Base-by-base conservation (phyloP, 2,888 invertebrate genomes). In the Crocallis elinguaria region DNA sequence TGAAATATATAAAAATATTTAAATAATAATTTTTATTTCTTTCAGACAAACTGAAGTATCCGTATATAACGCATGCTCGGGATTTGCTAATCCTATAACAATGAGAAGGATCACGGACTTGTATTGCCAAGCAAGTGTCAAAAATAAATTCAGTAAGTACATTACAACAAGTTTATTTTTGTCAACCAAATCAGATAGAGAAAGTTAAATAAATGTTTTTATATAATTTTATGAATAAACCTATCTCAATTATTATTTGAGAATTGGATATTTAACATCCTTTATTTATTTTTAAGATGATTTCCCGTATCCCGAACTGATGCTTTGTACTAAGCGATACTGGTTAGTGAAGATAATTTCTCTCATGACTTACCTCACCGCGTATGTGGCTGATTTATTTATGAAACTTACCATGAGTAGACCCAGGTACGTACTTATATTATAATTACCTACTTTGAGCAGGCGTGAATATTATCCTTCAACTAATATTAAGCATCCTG, bases 21-120 rank as follows among this genome's bases (percentile, higher is more conserved):
- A 3, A 4, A 5, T 5, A 19, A 19, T 19, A 19, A 5, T 19
- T 30, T 30, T 30, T 14, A 13, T 0, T 43, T 44, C 0, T 66
- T 37, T 53, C 62, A 62, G 71, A 5, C 49, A 59, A 11, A 57
- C 44, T 0, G 61, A 74, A 9, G 50, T 78, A 0, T 46, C 60
- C 3, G 66, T 83, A 0, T 82, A 75, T 45, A 80, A 80, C 25
- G 62, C 67, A 27, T 71, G 79, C 33, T 76, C 71, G 1, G 75
- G 78, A 39, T 60, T 51, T 0, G 67, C 67, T 7, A 83, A 83
- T 41, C 79, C 82, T 1, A 16, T 80, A 1, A 59, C 42, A 1
- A 1, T 69, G n/a, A 51, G 38, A 3, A 30, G 37, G 1, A 1
- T 73, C 0, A 0, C 60, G 0, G 6, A 14, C 5, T 14, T 30